Base-by-base conservation (phyloP, 2,888 invertebrate genomes). In the Andrena praecox region DNA sequence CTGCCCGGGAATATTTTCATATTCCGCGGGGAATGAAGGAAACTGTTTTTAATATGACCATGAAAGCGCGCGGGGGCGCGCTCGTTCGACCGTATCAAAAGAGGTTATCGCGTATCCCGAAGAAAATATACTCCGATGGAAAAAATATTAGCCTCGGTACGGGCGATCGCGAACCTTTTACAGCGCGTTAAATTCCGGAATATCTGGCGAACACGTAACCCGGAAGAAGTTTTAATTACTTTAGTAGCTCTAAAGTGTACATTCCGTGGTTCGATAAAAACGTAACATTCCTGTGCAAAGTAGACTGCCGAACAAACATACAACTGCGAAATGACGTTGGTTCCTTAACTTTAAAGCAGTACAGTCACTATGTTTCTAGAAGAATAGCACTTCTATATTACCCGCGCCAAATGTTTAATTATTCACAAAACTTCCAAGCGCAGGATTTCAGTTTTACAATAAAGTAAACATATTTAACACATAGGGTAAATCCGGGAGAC, bases 1-100 rank as follows among this genome's bases (percentile, higher is more conserved):
- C 33, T n/a, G 29, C 31, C 8, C 20, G n/a, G 24, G 29, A 56
- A 59, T 50, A 48, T 50, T 59, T 48, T 33, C 42, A 24, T 35
- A 20, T 2, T 7, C 0, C 24, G 16, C 12, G 10, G 59, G 48
- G 59, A 31, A 73, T 42, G 52, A 20, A 64, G 29, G 50, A 27
- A 64, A 64, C 29, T 73, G 12, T 56, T 35, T 56, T 74, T 66
- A 59, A 67, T 74, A 56, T 59, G 2, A n/a, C 10, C 29, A 3
- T 4, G 31, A 48, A 48, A 66, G 24, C 1, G 16, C 3, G 31
- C 29, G 20, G 29, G 20, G n/a, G 35, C 10, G 5, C 24, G 20
- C 54, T 56, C 56, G 10, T 12, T 56, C 24, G 54, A 56, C 56
- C 10, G 3, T 56, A 42, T 27, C 56, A 24, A 24, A 24, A 52